phyloP scores from a whole-genome alignment of 2,888 invertebrate genomes.

The Pristionchus maxplancki region DNA sequence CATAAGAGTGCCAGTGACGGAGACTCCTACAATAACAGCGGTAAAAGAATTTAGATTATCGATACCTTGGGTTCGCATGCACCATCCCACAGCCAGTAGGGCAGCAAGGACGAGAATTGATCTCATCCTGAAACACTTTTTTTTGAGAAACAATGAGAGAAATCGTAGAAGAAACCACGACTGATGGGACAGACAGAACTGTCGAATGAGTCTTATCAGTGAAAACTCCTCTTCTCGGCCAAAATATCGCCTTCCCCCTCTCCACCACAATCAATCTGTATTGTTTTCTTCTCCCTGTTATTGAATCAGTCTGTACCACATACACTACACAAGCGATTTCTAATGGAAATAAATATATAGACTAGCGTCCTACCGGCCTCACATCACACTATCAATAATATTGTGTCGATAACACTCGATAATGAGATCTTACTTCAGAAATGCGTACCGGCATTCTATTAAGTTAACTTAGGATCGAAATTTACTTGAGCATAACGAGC shows the following conservation, averaged over 20 bases:
- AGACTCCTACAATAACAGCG: slow-evolving; percentile 9
- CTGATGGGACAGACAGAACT: neutral
- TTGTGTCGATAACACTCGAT: no score
- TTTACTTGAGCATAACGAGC: no score
- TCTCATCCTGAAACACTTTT: slow-evolving; percentile 16
- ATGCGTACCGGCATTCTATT: no score
- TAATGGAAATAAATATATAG: no score
- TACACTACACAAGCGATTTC: no score
- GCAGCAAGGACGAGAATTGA: slow-evolving; percentile 3
- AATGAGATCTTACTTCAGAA: no score
- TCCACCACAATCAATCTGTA: neutral
- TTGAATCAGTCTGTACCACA: neutral
- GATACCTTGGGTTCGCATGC: slow-evolving; percentile 50
- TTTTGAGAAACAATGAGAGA: neutral
- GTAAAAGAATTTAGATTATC: neutral
- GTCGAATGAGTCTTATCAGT: slow-evolving; percentile 46
- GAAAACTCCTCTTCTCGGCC: neutral
- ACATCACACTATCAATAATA: no score
- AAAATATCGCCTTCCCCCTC: neutral
- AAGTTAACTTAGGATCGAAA: no score
- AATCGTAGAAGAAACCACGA: neutral
- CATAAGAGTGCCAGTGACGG: slow-evolving; percentile 65
- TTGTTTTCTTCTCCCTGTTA: neutral
- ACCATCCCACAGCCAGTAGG: neutral
- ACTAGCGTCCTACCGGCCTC: no score